phyloP scores from a whole-genome alignment of 2,113 vertebrate species.

The Brachyhypopomus gauderio region DNA sequence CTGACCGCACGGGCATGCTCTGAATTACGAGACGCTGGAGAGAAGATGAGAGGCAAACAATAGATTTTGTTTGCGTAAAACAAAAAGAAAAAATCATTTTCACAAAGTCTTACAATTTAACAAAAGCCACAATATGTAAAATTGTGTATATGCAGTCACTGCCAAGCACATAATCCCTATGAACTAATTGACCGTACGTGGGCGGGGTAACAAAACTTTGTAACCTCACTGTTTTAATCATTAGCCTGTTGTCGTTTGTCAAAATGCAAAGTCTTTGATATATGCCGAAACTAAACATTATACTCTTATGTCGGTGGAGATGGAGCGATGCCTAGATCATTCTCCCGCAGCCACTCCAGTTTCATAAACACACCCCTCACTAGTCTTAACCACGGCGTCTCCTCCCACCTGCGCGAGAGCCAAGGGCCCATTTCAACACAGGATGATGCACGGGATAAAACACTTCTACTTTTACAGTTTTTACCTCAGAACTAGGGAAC shows the following conservation, averaged over 20 bases:
- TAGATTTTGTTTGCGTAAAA: background rate
- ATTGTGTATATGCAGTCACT: no score
- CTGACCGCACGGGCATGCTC: background rate
- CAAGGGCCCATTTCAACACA: background rate
- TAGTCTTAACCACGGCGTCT: background rate
- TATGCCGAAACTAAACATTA: background rate
- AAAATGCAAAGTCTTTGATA: background rate
- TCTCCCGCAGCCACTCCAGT: background rate
- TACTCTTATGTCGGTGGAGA: background rate
- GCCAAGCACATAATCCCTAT: no score
- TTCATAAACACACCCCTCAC: slow-evolving; percentile 22
- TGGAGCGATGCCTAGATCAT: background rate
- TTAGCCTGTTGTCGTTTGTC: background rate
- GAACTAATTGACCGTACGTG: no score
- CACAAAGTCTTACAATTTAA: no score
- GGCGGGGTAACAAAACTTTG: background rate
- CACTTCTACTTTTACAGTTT: background rate
- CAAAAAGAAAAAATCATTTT: no score
- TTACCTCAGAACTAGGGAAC: background rate
- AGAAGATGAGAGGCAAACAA: slow-evolving; percentile 7
- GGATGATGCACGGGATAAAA: background rate
- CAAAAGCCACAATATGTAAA: no score
- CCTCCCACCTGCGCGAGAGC: slow-evolving; percentile 14
- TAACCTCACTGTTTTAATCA: background rate
- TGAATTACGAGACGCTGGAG: no score